Conservation (phyloP, 2,113 vertebrate genomes). For the Elanoides forficatus region DNA sequence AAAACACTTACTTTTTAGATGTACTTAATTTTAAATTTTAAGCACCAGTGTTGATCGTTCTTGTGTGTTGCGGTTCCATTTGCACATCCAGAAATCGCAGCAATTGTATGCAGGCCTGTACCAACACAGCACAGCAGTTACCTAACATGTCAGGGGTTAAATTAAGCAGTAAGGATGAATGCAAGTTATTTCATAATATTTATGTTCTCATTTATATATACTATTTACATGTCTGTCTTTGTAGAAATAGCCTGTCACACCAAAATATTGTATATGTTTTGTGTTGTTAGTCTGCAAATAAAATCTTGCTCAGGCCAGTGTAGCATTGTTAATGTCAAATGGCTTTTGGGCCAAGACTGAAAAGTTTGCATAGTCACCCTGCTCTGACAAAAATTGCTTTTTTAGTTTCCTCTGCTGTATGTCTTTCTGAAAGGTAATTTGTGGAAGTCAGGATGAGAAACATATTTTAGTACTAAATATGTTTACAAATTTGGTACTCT, state of each 20-base stretch:
- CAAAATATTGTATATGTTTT: neutral
- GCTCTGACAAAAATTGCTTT: neutral
- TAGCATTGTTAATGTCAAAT: neutral
- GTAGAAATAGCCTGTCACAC: neutral
- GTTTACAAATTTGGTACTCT: neutral
- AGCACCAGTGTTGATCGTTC: neutral
- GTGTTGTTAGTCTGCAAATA: neutral
- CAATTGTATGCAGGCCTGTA: neutral
- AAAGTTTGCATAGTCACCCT: neutral
- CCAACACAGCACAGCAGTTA: neutral
- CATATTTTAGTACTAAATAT: neutral
- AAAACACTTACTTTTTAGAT: neutral
- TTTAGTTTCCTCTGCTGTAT: neutral
- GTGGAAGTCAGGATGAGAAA: neutral
- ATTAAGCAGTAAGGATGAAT: neutral
- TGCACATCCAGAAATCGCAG: neutral
- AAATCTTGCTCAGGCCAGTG: neutral
- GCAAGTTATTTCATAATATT: neutral
- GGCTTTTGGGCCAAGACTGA: neutral
- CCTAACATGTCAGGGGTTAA: neutral
- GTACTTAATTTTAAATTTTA: neutral
- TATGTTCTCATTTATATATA: neutral
- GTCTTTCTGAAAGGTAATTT: neutral
- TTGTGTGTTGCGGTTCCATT: neutral
- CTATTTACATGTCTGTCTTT: neutral